These are phyloP conservation scores for Ditylenchus weischeri DNA, from an alignment of 2,888 invertebrate species.

Conservation along the genomic window DNA sequence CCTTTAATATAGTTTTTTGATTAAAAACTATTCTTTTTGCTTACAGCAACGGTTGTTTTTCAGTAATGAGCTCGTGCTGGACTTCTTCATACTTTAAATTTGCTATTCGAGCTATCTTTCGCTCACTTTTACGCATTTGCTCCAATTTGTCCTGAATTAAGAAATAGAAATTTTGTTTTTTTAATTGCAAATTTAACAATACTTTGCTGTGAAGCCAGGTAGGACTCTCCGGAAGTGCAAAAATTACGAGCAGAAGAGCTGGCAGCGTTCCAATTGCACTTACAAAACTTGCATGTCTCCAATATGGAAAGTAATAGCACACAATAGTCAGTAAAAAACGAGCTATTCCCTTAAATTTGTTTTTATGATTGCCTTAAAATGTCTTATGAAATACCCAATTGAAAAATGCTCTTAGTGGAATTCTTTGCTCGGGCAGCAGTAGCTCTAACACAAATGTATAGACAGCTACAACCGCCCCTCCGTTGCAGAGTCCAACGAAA, in stretches of 20 bases:
- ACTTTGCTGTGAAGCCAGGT: slow-evolving; percentile 56
- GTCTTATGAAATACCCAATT: slow-evolving; percentile 46
- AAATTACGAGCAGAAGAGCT: slow-evolving; percentile 48
- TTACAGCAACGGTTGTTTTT: slow-evolving; percentile 34
- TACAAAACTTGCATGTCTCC: slow-evolving; percentile 47
- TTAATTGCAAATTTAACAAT: slow-evolving; percentile 1
- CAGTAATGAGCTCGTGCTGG: slow-evolving; percentile 43
- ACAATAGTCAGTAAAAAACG: slow-evolving; percentile 54
- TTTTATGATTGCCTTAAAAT: neutral
- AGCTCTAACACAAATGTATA: slow-evolving; percentile 58
- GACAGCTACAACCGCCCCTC: slow-evolving; percentile 55
- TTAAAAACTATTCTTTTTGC: neutral
- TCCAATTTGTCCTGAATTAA: slow-evolving; percentile 32
- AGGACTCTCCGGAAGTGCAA: slow-evolving; percentile 56
- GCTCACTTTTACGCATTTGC: slow-evolving; percentile 49
- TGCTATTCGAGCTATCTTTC: slow-evolving; percentile 50
- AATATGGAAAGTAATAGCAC: slow-evolving; percentile 50
- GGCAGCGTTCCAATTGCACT: slow-evolving; percentile 51
- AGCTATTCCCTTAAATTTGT: slow-evolving; percentile 35
- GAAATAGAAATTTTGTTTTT: slow-evolving; percentile 1
- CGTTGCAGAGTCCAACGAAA: slow-evolving; percentile 45
- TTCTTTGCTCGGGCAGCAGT: slow-evolving; percentile 56
- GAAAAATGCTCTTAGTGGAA: slow-evolving; percentile 56
- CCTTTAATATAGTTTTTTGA: slow-evolving; percentile 15
- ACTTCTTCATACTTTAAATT: slow-evolving; percentile 44